These are phyloP conservation scores for Marasmarcha lunaedactyla DNA, from an alignment of 2,888 invertebrate genomes.

Conservation along the genomic window DNA sequence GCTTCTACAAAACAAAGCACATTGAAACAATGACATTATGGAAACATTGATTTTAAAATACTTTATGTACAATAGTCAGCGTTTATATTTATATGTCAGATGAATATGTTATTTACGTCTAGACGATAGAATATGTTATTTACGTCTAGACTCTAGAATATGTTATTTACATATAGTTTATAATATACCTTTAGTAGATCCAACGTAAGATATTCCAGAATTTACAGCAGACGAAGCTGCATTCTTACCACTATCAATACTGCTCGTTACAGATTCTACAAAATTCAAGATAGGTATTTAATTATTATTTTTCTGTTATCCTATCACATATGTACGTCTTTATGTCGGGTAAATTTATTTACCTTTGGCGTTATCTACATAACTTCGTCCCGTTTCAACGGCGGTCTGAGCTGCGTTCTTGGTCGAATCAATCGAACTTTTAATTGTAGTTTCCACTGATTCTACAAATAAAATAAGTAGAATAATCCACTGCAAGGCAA, in stretches of 20 bases:
- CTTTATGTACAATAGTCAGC: too few species aligned
- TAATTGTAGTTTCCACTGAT: constrained; percentile 43
- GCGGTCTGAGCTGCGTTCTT: constrained; percentile 53
- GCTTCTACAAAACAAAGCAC: constrained; percentile 19
- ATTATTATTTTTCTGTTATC: too few species aligned
- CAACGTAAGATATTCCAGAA: constrained; percentile 19
- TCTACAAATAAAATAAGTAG: too few species aligned
- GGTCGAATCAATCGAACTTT: constrained; percentile 45
- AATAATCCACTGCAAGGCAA: too few species aligned
- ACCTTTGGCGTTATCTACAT: constrained; percentile 47
- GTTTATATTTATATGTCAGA: too few species aligned
- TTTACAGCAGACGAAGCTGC: constrained; percentile 17
- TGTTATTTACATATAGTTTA: too few species aligned
- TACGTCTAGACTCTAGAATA: too few species aligned
- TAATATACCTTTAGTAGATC: constrained; percentile 22
- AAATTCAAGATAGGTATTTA: not conserved
- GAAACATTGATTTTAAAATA: not conserved
- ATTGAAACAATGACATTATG: not conserved
- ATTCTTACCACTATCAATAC: constrained; percentile 25
- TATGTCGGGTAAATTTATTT: constrained; percentile 15
- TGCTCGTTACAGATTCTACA: constrained; percentile 23
- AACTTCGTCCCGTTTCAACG: constrained; percentile 36
- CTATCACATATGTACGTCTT: not conserved
- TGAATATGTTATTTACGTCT: too few species aligned
- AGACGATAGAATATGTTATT: too few species aligned